Conservation (phyloP, 2,888 invertebrate species). For the Chymomyza amoena region DNA sequence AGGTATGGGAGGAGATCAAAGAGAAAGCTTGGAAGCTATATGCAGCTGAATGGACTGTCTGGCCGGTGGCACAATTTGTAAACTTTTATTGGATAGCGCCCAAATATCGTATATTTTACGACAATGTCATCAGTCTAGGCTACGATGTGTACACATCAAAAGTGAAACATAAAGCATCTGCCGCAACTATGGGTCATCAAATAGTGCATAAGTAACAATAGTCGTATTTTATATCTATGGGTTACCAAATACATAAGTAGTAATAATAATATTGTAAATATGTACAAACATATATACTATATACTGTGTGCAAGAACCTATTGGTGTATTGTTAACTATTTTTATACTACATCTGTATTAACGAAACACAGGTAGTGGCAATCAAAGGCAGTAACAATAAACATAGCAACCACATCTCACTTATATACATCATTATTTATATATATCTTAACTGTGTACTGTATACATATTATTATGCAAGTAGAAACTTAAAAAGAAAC, state of each 20-base stretch:
- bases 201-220: conserved; percentile 9
- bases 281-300: conserved; percentile 33
- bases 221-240: too few relatives aligned
- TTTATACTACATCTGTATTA: not conserved
- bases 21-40: conserved; percentile 89
- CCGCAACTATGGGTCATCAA: not conserved
- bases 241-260: too few relatives aligned
- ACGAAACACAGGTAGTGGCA: not conserved
- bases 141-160: conserved; percentile 92
- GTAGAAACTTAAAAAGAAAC: not conserved
- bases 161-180: conserved; percentile 82
- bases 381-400: not conserved
- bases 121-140: conserved; percentile 90
- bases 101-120: conserved; percentile 90
- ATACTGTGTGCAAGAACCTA: not conserved
- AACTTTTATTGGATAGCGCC: conserved; percentile 93
- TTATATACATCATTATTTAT: too few relatives aligned
- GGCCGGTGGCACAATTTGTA: conserved; percentile 95
- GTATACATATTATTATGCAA: too few relatives aligned
- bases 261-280: conserved; percentile 29
- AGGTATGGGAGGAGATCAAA: conserved; percentile 84
- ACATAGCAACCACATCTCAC: not conserved
- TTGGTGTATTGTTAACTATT: not conserved
- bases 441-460: too few relatives aligned
- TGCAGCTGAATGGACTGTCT: conserved; percentile 92